Evolutionary conservation across 2,888 invertebrate species (phyloP).

Genomic region (Ennomos erosarius): DNA sequence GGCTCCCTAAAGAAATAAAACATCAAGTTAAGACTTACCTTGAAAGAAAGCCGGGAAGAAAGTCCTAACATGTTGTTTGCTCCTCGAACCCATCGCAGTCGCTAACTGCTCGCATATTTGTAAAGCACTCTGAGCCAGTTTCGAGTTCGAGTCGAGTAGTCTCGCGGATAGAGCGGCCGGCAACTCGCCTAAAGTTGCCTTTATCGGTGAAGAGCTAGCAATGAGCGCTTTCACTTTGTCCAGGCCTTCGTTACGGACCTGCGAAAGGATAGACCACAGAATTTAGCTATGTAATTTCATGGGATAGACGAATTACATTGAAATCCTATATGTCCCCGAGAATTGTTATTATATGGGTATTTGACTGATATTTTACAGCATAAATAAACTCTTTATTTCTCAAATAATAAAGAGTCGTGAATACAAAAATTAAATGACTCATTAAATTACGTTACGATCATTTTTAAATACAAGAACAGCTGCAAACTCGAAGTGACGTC

Average conservation of each 20-base stretch:
- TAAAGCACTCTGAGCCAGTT: slow-evolving; percentile 93
- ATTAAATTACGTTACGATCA: too few species aligned
- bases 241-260: slow-evolving; percentile 90
- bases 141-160: slow-evolving; percentile 95
- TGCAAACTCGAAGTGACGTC: too few species aligned
- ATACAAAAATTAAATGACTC: too few species aligned
- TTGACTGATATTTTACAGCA: too few species aligned
- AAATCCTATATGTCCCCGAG: too few species aligned
- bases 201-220: slow-evolving; percentile 91
- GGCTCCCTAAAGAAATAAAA: too few species aligned
- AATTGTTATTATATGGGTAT: too few species aligned
- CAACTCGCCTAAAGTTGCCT: slow-evolving; percentile 92
- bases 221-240: slow-evolving; percentile 90
- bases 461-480: too few species aligned
- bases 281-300: too few species aligned
- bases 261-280: slow-evolving; percentile 11
- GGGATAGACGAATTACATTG: too few species aligned
- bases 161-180: slow-evolving; percentile 92
- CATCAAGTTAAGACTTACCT: slow-evolving; percentile 79
- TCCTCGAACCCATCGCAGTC: slow-evolving; percentile 92
- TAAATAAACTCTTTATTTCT: too few species aligned
- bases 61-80: slow-evolving; percentile 91
- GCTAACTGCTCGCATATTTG: slow-evolving; percentile 93
- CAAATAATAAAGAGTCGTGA: too few species aligned
- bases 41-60: slow-evolving; percentile 95